These are phyloP conservation scores for Zapus hudsonius DNA, from an alignment of 2,113 vertebrate genomes.

Conservation along the genomic window DNA sequence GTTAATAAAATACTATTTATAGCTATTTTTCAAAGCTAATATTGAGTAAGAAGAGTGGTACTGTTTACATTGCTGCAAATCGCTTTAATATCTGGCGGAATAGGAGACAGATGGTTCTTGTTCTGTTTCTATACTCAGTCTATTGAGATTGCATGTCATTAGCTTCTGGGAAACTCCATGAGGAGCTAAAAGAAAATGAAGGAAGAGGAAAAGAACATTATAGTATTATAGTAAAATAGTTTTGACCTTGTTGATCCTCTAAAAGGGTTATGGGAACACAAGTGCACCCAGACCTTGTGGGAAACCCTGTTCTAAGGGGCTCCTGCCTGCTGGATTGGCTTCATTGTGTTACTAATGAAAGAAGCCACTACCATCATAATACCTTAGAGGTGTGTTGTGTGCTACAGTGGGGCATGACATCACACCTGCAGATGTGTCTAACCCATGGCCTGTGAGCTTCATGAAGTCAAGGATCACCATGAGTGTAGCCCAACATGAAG, in stretches of 20 bases:
- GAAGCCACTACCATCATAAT: neutral
- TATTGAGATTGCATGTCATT: neutral
- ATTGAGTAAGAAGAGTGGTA: neutral
- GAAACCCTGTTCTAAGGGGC: neutral
- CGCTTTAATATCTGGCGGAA: neutral
- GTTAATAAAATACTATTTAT: neutral
- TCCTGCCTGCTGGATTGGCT: neutral
- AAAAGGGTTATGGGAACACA: neutral
- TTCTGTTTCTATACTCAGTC: neutral
- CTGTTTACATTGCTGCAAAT: neutral
- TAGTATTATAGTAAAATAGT: neutral
- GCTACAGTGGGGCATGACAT: neutral
- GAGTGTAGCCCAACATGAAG: too few relatives aligned
- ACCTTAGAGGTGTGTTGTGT: neutral
- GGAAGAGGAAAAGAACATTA: neutral
- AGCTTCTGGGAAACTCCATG: neutral
- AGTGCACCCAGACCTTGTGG: neutral
- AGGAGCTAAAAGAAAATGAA: neutral
- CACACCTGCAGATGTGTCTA: too few relatives aligned
- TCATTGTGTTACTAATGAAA: neutral
- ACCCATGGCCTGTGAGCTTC: too few relatives aligned
- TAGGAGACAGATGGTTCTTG: neutral
- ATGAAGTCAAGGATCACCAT: too few relatives aligned
- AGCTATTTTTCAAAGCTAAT: slow-evolving; percentile 32
- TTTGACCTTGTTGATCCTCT: neutral